Percentiles rank a stretch among this genome's conserved stretches.
These are phyloP conservation scores for Rhyzopertha dominica DNA, from an alignment of 1,140 invertebrate genomes.

Conservation along the genomic window DNA sequence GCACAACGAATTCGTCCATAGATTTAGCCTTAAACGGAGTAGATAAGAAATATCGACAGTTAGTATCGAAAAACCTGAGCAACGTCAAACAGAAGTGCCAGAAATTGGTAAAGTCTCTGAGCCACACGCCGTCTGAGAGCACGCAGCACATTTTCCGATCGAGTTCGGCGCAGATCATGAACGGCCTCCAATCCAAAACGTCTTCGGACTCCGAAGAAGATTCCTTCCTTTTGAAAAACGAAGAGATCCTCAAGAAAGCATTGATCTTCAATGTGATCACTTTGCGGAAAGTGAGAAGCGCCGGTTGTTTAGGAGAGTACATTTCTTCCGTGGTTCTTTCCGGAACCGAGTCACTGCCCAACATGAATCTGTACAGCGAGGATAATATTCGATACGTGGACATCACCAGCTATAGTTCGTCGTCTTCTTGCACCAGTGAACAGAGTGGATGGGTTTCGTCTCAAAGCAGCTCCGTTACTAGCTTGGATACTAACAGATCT, in stretches of 20 bases:
- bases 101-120: slow-evolving; percentile 24
- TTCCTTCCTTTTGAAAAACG: too few relatives aligned
- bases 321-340: slow-evolving; percentile 26
- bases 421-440: slow-evolving; percentile 65
- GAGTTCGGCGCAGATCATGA: slow-evolving; percentile 29
- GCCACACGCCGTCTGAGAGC: slow-evolving; percentile 19
- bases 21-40: slow-evolving; percentile 14
- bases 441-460: slow-evolving; percentile 75
- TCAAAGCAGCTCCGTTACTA: slow-evolving; percentile 54
- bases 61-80: slow-evolving; percentile 17
- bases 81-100: slow-evolving; percentile 18
- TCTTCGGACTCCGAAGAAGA: too few relatives aligned
- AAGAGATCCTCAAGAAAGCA: too few relatives aligned
- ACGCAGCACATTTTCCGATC: slow-evolving; percentile 23
- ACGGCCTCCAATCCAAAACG: too few relatives aligned
- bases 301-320: slow-evolving; percentile 53
- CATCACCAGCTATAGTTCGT: slow-evolving; percentile 50
- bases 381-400: slow-evolving; percentile 16
- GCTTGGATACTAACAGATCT: too few relatives aligned
- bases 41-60: slow-evolving; percentile 24
- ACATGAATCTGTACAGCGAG: slow-evolving; percentile 52
- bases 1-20: slow-evolving; percentile 14
- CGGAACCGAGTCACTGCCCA: slow-evolving; percentile 56
- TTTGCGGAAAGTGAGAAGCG: slow-evolving; percentile 59
- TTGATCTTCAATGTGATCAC: too few relatives aligned